phyloP scores from a whole-genome alignment of 2,888 invertebrate species.

The Peribatodes rhomboidaria region DNA sequence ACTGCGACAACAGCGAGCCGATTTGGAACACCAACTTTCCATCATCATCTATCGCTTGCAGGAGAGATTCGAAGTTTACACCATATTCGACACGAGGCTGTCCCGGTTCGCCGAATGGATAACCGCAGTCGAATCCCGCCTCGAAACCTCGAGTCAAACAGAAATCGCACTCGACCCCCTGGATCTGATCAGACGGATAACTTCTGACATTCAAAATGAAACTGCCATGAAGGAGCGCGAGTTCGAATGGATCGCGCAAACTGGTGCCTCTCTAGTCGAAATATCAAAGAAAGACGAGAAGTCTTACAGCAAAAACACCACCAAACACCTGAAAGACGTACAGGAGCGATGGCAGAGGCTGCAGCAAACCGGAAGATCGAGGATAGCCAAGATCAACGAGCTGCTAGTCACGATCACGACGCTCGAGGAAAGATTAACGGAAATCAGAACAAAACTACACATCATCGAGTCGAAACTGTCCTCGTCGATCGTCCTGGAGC shows the following conservation, averaged over 20 bases:
- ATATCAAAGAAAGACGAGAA: conserved; percentile 88
- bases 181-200: conserved; percentile 90
- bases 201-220: conserved; percentile 91
- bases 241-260: conserved; percentile 91
- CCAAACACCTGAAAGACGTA: conserved; percentile 87
- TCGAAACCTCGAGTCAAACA: conserved; percentile 86
- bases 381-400: conserved; percentile 91
- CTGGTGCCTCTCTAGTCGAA: conserved; percentile 89
- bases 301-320: conserved; percentile 80
- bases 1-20: conserved; percentile 92
- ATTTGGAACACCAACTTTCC: conserved; percentile 92
- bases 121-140: conserved; percentile 88
- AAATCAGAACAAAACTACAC: conserved; percentile 91
- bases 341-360: conserved; percentile 90
- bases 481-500: conserved; percentile 89
- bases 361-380: conserved; percentile 88
- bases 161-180: conserved; percentile 89
- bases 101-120: conserved; percentile 90
- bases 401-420: conserved; percentile 90
- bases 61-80: conserved; percentile 90
- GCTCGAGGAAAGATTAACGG: conserved; percentile 90
- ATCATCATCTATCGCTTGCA: conserved; percentile 90
- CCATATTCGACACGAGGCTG: conserved; percentile 90
- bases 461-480: conserved; percentile 90
- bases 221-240: conserved; percentile 92